Evolutionary conservation across 2,113 vertebrate species (phyloP).

Genomic region (Stigmatopora argus): DNA sequence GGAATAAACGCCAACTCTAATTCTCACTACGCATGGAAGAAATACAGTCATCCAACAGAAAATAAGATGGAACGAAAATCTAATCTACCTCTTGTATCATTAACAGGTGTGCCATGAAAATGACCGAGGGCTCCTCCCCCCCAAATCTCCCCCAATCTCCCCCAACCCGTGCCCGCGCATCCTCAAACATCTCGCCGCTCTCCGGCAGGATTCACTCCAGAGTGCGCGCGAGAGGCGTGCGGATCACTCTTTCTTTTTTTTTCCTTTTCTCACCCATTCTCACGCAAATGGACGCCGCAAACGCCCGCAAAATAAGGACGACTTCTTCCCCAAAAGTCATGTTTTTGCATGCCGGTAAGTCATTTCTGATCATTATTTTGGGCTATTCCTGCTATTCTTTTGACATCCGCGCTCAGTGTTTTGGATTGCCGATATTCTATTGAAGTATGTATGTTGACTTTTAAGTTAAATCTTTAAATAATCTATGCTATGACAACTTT

Average conservation of each 20-base stretch:
- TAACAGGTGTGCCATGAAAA: neutral
- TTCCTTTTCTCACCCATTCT: neutral
- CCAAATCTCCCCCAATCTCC: neutral
- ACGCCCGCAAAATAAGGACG: neutral
- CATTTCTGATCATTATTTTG: neutral
- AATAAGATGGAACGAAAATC: neutral
- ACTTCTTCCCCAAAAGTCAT: neutral
- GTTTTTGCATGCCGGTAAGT: neutral
- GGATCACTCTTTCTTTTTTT: neutral
- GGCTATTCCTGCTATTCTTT: neutral
- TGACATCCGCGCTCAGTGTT: neutral
- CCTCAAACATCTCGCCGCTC: neutral
- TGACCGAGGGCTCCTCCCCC: neutral
- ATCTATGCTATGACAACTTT: too few relatives aligned
- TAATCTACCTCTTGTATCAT: neutral
- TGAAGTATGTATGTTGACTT: neutral
- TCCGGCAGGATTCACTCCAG: neutral
- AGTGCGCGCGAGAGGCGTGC: neutral
- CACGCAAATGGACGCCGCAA: neutral
- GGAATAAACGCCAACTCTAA: too few relatives aligned
- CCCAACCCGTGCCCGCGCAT: neutral
- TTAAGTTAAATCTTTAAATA: neutral
- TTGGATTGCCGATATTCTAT: neutral
- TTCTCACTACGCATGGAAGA: too few relatives aligned
- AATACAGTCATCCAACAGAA: too few relatives aligned